Evolutionary conservation across 2,113 vertebrate genomes (phyloP).

Genomic region (Promerops cafer): DNA sequence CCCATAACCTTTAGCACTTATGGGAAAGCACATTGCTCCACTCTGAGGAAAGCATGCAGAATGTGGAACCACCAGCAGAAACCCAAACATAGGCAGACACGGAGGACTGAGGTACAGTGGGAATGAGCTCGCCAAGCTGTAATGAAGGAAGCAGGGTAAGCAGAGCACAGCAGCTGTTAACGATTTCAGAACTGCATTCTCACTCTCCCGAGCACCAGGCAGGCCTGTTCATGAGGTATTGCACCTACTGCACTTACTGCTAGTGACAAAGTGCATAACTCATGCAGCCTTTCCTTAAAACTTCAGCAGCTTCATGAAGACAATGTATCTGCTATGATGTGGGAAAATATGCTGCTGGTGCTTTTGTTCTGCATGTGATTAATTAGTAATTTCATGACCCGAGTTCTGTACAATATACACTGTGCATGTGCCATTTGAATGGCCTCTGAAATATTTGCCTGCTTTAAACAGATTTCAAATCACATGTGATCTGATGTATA

Average conservation of each 20-base stretch:
- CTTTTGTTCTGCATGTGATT: not conserved
- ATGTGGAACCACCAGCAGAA: conserved; percentile 68
- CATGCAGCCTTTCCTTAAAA: conserved; percentile 29
- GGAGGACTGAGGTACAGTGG: conserved; percentile 50
- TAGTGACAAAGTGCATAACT: conserved; percentile 24
- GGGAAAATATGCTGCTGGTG: not conserved
- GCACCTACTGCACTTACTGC: conserved; percentile 12
- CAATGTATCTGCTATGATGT: not conserved
- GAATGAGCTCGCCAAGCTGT: conserved; percentile 68
- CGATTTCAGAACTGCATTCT: conserved; percentile 38
- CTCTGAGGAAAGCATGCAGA: conserved; percentile 70
- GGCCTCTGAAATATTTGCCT: not conserved
- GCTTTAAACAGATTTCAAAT: not conserved
- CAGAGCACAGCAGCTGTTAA: conserved; percentile 65
- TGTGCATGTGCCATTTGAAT: not conserved
- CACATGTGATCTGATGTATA: not conserved
- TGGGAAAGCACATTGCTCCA: conserved; percentile 52
- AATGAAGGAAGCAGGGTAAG: conserved; percentile 76
- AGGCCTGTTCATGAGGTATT: conserved; percentile 37
- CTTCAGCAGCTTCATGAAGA: conserved; percentile 50
- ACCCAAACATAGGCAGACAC: conserved; percentile 30
- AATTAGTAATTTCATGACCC: not conserved
- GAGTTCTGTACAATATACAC: not conserved
- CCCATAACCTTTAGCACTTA: conserved; percentile 29
- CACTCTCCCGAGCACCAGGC: conserved; percentile 27